Evolutionary conservation across 2,888 invertebrate genomes (phyloP), one percentile per base, ranked within the genome.

Genomic region (Proisotoma minuta): DNA sequence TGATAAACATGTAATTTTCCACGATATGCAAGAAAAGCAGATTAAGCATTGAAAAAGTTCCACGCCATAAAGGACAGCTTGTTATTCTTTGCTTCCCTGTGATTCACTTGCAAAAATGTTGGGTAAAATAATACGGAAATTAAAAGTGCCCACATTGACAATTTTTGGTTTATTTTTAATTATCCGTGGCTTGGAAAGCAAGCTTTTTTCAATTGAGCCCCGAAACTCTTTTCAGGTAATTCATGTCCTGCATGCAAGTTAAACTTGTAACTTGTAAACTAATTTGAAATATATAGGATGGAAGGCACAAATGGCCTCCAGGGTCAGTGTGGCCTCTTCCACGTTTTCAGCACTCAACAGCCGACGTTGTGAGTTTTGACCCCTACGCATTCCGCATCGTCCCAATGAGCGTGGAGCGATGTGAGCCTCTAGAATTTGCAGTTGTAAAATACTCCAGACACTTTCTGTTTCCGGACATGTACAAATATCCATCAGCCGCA

Each of bases 311-410:
- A 12, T 67, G 65, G 65, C 63, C 65, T 2, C 60, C 59, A 23
- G 69, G 67, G 20, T 67, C 62, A 12, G 65, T 66, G 3, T 69
- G 69, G 69, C 69, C 69, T 1, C n/a, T 69, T 18, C 69, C 69
- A 8, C 59, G 63, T 24, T 65, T 57, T 5, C 62, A 60, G 54
- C 60, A 47, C 1, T 53, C 57, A 15, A 57, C 60, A 0, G 18
- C 40, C 4, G 43, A 57, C 10, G 34, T 65, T 15, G 54, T 65
- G 2, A 63, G 65, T 1, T 63, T 69, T 39, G 62, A 67, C 20
- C 51, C 60, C 20, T 54, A 57, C 2, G 15, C 29, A 1, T 69
- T 69, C 39, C 51, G 26, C 24, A 65, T 65, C 20, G 26, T 59
- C 4, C 57, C 51, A 27, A 15, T 51, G 4, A 61, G 59, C 26